Conservation (phyloP, 2,113 vertebrate genomes). For the Pseudois nayaur region DNA sequence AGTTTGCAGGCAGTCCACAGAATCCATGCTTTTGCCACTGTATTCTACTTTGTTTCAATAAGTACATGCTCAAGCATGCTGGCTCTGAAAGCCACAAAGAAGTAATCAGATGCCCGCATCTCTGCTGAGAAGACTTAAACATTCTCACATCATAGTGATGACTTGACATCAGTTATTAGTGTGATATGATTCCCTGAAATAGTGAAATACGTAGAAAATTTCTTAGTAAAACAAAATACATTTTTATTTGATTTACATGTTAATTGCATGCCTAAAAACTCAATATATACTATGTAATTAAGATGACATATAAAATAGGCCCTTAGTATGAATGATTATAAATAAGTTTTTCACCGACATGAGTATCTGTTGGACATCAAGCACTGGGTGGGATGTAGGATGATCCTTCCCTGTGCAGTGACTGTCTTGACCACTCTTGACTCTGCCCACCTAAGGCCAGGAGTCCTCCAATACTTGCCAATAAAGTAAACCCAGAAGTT, state of each 20-base stretch:
- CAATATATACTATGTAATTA: background rate
- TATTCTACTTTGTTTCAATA: background rate
- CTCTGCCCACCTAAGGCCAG: background rate
- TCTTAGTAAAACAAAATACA: background rate
- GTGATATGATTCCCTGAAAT: background rate
- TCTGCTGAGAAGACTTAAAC: background rate
- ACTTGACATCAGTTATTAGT: background rate
- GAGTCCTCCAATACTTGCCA: background rate
- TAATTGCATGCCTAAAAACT: background rate
- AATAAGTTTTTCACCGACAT: background rate
- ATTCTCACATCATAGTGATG: background rate
- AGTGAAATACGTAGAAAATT: background rate
- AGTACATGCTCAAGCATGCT: too few species aligned
- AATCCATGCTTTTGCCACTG: background rate
- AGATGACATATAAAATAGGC: background rate
- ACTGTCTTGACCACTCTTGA: fast-evolving
- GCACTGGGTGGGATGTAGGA: background rate
- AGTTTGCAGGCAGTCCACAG: background rate
- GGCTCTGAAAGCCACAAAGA: background rate
- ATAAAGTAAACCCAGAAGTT: background rate
- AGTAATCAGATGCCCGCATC: too few species aligned
- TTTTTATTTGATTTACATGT: background rate
- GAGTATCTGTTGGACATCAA: background rate
- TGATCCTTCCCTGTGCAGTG: background rate
- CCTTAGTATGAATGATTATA: background rate